phyloP scores from a whole-genome alignment of 1,140 invertebrate species.

The Pseudomyrmex gracilis region DNA sequence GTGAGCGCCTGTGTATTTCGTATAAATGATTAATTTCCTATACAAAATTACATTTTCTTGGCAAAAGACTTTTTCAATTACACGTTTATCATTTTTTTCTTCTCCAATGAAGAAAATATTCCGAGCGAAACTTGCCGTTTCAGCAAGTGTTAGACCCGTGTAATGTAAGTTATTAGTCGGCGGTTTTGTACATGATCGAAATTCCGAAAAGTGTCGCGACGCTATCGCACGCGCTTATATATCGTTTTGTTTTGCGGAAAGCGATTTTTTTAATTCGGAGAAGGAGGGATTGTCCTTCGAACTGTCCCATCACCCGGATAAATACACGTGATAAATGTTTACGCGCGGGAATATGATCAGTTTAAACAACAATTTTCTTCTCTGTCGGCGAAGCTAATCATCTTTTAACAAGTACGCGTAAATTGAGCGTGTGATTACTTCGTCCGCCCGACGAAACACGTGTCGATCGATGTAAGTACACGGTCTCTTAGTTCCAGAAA shows the following conservation, averaged over 20 bases:
- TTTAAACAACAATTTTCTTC: slow-evolving; percentile 42
- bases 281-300: background rate
- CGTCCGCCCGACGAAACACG: slow-evolving; percentile 41
- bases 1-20: slow-evolving; percentile 33
- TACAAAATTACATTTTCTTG: slow-evolving; percentile 18
- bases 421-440: slow-evolving; percentile 53
- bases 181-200: no score
- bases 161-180: no score
- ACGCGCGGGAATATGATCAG: background rate
- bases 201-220: no score
- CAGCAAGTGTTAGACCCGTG: no score
- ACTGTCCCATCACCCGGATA: background rate
- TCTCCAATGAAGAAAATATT: background rate
- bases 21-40: slow-evolving; percentile 49
- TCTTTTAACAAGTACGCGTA: slow-evolving; percentile 48
- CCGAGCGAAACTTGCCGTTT: no score
- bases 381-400: slow-evolving; percentile 30
- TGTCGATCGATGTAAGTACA: slow-evolving; percentile 54
- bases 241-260: no score
- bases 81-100: background rate
- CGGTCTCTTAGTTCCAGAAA: slow-evolving; percentile 69
- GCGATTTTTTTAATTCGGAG: background rate
- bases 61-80: slow-evolving; percentile 9
- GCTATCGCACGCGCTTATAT: no score
- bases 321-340: background rate